Conservation (phyloP, 2,113 vertebrate genomes). For the Podarcis raffonei region DNA sequence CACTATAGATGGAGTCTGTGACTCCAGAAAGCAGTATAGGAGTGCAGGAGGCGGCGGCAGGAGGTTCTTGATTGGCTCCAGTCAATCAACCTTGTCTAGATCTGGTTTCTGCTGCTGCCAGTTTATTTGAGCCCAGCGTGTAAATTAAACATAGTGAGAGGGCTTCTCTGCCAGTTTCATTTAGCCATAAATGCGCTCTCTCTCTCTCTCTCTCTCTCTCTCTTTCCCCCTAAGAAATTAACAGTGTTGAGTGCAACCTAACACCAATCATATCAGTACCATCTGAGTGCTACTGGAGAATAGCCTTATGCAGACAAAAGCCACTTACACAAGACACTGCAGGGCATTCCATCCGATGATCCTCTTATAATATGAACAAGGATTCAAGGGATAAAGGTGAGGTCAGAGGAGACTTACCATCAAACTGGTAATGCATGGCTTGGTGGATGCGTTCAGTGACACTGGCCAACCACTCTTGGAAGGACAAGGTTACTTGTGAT, state of each 20-base stretch:
- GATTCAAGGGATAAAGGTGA: too few relatives aligned
- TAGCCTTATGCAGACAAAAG: neutral
- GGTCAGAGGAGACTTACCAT: conserved; percentile 77
- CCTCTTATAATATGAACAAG: neutral
- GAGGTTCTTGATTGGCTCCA: neutral
- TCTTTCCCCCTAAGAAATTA: neutral
- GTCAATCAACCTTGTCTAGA: neutral
- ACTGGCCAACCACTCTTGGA: conserved; percentile 89
- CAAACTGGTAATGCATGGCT: conserved; percentile 92
- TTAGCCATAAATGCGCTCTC: too few relatives aligned
- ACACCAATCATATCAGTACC: neutral
- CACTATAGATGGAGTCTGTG: too few relatives aligned
- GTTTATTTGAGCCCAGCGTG: neutral
- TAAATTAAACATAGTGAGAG: too few relatives aligned
- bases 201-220: neutral
- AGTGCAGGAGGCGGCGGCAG: too few relatives aligned
- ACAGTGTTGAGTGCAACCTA: neutral
- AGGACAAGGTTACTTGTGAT: conserved; percentile 81
- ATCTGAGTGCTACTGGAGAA: neutral
- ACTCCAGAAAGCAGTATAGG: too few relatives aligned
- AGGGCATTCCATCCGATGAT: too few relatives aligned
- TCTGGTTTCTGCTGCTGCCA: neutral
- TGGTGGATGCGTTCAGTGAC: conserved; percentile 93
- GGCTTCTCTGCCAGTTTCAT: neutral
- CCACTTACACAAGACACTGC: neutral